Percentiles rank a stretch among this genome's conserved stretches.
These are phyloP conservation scores for Incurvaria masculella DNA, from an alignment of 2,888 invertebrate species.

Conservation along the genomic window DNA sequence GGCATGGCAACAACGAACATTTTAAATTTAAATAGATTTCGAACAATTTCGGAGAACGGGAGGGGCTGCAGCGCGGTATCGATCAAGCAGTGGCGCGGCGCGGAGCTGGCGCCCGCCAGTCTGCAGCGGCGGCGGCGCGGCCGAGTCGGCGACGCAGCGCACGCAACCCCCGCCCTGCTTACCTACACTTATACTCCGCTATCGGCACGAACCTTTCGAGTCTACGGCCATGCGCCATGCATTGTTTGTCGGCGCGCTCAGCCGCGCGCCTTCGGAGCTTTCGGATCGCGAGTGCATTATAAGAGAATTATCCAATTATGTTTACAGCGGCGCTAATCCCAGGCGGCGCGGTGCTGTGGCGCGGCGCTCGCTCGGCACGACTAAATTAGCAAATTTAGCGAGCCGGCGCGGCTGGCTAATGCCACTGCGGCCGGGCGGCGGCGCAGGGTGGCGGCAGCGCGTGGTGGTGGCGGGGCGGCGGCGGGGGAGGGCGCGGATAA, in stretches of 20 bases:
- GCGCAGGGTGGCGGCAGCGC: conserved; percentile 9
- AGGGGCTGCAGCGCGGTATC: too few relatives aligned
- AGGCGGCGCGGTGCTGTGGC: conserved; percentile 36
- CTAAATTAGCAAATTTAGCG: conserved; percentile 12
- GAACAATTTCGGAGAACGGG: too few relatives aligned
- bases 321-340: conserved; percentile 52
- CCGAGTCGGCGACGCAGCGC: conserved; percentile 31
- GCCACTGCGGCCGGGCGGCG: conserved; percentile 13
- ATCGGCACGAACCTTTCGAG: too few relatives aligned
- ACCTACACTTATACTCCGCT: conserved; percentile 44
- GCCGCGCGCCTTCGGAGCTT: conserved; percentile 52
- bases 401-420: conserved; percentile 9
- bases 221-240: too few relatives aligned
- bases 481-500: conserved; percentile 17
- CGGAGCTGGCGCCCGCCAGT: too few relatives aligned
- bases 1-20: too few relatives aligned
- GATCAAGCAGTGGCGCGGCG: too few relatives aligned
- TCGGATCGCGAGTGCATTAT: conserved; percentile 59
- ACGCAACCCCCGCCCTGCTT: conserved; percentile 20
- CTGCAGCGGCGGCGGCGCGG: too few relatives aligned
- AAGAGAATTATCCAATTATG: conserved; percentile 67
- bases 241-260: conserved; percentile 54
- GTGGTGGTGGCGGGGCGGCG: conserved; percentile 10
- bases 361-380: conserved; percentile 22
- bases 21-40: too few relatives aligned